phyloP scores from a whole-genome alignment of 2,797 vertebrate genomes.

The Euthynnus affinis region DNA sequence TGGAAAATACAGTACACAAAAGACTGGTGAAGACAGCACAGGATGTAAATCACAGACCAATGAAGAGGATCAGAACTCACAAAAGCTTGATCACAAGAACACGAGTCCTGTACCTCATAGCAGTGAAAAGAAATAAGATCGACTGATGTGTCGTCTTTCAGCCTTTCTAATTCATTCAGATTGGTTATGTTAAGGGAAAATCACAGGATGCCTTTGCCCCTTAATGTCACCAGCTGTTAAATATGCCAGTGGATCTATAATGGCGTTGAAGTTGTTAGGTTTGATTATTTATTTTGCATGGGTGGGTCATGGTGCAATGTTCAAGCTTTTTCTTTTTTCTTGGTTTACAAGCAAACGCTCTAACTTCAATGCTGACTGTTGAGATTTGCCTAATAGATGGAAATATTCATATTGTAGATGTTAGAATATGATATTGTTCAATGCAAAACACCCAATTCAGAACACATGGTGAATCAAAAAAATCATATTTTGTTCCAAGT shows the following conservation, averaged over 20 bases:
- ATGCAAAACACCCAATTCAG: neutral
- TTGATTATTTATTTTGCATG: conserved; percentile 23
- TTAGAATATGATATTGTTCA: neutral
- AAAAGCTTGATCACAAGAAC: neutral
- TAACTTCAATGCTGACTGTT: neutral
- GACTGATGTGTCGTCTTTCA: neutral
- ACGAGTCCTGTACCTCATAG: neutral
- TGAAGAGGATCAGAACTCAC: neutral
- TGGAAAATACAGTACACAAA: neutral
- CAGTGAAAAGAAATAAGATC: neutral
- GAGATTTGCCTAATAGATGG: neutral
- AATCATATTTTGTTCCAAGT: neutral
- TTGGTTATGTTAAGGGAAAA: conserved; percentile 6
- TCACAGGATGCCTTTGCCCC: conserved; percentile 18
- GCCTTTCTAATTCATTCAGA: neutral
- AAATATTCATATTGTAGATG: neutral
- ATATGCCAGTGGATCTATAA: neutral
- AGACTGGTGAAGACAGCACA: neutral
- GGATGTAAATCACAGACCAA: neutral
- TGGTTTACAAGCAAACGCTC: neutral
- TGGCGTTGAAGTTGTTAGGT: neutral
- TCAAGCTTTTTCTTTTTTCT: neutral
- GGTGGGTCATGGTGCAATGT: neutral
- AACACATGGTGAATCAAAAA: neutral
- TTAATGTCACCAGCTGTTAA: neutral